These are phyloP conservation scores for Bufo gargarizans DNA, from an alignment of 2,113 vertebrate species.

Conservation along the genomic window DNA sequence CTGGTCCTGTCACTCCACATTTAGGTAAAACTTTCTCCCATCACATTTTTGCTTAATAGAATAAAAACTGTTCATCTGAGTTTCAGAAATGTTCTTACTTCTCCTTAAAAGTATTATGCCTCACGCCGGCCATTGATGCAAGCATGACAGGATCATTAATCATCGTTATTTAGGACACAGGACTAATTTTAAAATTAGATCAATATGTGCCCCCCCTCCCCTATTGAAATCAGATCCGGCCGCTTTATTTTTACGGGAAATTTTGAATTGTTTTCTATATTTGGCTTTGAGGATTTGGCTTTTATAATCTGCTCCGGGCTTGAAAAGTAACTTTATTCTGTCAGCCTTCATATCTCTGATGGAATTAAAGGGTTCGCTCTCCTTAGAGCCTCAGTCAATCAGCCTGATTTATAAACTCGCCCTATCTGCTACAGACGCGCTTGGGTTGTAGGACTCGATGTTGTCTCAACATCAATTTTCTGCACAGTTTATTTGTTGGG, in stretches of 20 bases:
- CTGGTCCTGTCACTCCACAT: not conserved
- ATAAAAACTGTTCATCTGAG: conserved; percentile 4
- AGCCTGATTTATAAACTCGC: conserved; percentile 43
- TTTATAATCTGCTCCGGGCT: conserved; percentile 59
- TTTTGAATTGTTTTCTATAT: conserved; percentile 55
- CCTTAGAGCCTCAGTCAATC: conserved; percentile 42
- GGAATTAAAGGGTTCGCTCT: conserved; percentile 57
- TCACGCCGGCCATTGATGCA: conserved; percentile 75
- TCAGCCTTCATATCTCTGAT: conserved; percentile 64
- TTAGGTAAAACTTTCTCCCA: not conserved
- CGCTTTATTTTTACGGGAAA: conserved; percentile 57
- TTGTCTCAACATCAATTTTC: conserved; percentile 36
- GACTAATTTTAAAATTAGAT: conserved; percentile 68
- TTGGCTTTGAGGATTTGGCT: conserved; percentile 56
- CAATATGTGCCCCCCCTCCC: conserved; percentile 63
- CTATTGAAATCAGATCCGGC: conserved; percentile 48
- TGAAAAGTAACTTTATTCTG: conserved; percentile 64
- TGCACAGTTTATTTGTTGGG: conserved; percentile 28
- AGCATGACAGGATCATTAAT: conserved; percentile 78
- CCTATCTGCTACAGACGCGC: conserved; percentile 36
- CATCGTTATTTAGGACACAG: conserved; percentile 73
- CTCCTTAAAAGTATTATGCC: conserved; percentile 61
- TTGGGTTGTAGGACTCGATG: conserved; percentile 27
- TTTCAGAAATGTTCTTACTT: conserved; percentile 35
- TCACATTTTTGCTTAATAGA: not conserved